Percentiles rank a stretch among this genome's conserved stretches.
phyloP scores from a whole-genome alignment of 2,888 invertebrate species.

The Bursaphelenchus okinawaensis region DNA sequence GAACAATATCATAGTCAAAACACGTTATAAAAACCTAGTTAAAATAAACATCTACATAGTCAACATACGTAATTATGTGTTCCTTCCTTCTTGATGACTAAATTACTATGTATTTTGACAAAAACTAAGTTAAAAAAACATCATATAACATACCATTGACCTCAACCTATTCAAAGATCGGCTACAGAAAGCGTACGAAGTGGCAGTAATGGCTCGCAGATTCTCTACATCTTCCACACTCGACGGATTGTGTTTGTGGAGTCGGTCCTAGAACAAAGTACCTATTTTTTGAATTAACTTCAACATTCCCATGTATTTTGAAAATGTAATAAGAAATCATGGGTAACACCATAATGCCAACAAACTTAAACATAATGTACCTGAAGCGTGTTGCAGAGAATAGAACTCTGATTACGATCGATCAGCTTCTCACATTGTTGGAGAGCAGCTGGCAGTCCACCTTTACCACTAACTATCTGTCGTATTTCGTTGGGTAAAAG shows the following conservation, averaged over 20 bases:
- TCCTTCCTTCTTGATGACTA: not conserved
- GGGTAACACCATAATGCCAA: too few species aligned
- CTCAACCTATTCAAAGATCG: slow-evolving; percentile 37
- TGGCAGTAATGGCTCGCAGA: slow-evolving; percentile 23
- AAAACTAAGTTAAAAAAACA: too few species aligned
- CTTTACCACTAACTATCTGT: not conserved
- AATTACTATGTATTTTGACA: too few species aligned
- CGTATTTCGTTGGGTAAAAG: not conserved
- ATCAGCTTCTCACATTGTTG: slow-evolving; percentile 11
- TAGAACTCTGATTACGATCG: slow-evolving; percentile 14
- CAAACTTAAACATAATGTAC: not conserved
- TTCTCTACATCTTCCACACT: slow-evolving; percentile 21
- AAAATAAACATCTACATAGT: too few species aligned
- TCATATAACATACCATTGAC: slow-evolving; percentile 21
- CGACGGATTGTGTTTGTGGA: slow-evolving; percentile 18
- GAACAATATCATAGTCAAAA: too few species aligned
- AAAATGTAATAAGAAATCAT: too few species aligned
- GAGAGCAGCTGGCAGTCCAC: not conserved
- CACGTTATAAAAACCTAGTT: not conserved
- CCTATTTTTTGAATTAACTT: too few species aligned
- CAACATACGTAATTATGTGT: not conserved
- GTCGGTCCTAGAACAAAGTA: slow-evolving; percentile 16
- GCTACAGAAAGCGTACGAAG: slow-evolving; percentile 50
- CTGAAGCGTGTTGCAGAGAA: slow-evolving; percentile 12
- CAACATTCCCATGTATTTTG: too few species aligned